Percentiles rank a stretch among this genome's conserved stretches.
These are phyloP conservation scores for Eilema caniola DNA, from an alignment of 2,888 invertebrate species.

Conservation along the genomic window DNA sequence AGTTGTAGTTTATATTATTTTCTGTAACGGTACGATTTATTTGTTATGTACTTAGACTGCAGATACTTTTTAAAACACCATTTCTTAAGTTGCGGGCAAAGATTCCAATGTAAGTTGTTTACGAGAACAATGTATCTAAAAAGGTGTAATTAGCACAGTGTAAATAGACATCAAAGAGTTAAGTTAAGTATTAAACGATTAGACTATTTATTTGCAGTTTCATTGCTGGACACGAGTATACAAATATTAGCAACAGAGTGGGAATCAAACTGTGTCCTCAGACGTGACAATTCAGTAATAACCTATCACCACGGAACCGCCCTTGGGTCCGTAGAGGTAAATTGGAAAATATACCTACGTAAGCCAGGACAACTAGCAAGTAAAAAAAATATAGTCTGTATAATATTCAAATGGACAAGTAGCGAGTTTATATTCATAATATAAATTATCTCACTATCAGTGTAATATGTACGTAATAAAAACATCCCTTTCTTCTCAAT, in stretches of 20 bases:
- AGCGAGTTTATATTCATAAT: too few species aligned
- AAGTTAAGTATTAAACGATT: too few species aligned
- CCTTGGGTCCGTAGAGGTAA: too few species aligned
- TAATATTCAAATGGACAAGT: too few species aligned
- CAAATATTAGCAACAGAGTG: neutral
- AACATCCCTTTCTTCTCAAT: neutral
- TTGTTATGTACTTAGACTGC: conserved; percentile 4
- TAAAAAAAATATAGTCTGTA: too few species aligned
- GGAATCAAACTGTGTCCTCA: neutral
- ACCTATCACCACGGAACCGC: neutral
- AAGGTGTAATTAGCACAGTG: neutral
- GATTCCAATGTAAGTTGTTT: neutral
- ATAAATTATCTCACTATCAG: neutral
- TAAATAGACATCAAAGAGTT: too few species aligned
- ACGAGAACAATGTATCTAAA: neutral
- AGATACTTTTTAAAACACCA: neutral
- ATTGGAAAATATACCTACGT: too few species aligned
- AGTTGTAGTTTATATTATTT: neutral
- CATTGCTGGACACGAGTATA: neutral
- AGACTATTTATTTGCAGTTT: neutral
- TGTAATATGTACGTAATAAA: neutral
- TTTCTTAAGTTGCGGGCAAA: neutral
- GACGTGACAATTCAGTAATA: neutral
- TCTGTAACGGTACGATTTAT: neutral
- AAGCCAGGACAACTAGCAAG: too few species aligned